Percentiles rank a stretch among this genome's conserved stretches.
phyloP scores from a whole-genome alignment of 2,113 vertebrate species.

The Myotis lucifugus region DNA sequence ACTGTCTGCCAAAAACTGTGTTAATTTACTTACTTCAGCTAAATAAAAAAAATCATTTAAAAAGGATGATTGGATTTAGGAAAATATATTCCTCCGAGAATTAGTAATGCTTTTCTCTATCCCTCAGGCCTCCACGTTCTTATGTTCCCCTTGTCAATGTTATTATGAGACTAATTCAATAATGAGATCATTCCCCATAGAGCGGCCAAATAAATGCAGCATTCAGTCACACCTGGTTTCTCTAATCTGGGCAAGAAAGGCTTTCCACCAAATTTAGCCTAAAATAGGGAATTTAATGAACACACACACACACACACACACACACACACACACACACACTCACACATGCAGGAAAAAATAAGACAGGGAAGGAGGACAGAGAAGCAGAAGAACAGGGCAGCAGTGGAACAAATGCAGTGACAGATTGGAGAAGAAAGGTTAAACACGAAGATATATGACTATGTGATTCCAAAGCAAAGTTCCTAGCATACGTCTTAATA shows the following conservation, averaged over 20 bases:
- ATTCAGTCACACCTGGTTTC: slow-evolving; percentile 72
- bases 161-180: slow-evolving; percentile 80
- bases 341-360: not conserved
- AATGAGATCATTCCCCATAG: slow-evolving; percentile 79
- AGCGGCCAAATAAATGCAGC: slow-evolving; percentile 76
- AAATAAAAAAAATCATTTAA: slow-evolving; percentile 75
- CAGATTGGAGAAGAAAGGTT: not conserved
- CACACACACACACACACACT: not conserved
- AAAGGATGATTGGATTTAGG: slow-evolving; percentile 82
- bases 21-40: slow-evolving; percentile 84
- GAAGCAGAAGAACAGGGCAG: not conserved
- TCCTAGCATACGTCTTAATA: not conserved
- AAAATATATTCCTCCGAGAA: slow-evolving; percentile 76
- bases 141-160: slow-evolving; percentile 74
- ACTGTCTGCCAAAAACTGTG: slow-evolving; percentile 75
- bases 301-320: not conserved
- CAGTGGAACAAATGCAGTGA: not conserved
- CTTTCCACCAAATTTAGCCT: slow-evolving; percentile 49
- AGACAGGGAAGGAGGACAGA: not conserved
- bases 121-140: slow-evolving; percentile 72
- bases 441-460: not conserved
- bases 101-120: slow-evolving; percentile 70
- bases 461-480: not conserved
- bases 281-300: slow-evolving; percentile 52
- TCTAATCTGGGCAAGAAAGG: slow-evolving; percentile 61